A percentile compares a stretch with the other conserved stretches of the same genome.
Conservation (phyloP, 2,888 invertebrate species). For the Furcula furcula region DNA sequence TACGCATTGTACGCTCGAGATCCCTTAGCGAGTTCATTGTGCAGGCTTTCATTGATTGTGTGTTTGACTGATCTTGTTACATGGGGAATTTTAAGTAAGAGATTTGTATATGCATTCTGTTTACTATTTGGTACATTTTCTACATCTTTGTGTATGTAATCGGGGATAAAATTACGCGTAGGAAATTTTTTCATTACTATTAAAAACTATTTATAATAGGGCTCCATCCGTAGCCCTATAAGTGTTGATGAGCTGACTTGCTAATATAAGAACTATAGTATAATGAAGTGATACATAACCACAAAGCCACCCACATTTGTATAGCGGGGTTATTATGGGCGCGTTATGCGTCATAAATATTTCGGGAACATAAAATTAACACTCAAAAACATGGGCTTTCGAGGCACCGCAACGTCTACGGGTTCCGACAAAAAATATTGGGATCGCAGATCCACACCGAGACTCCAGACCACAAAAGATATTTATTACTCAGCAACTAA, state of each 20-base stretch:
- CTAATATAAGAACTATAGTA: slow-evolving; percentile 37
- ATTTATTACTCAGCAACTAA: slow-evolving; percentile 19
- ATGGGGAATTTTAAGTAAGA: slow-evolving; percentile 19
- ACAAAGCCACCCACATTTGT: slow-evolving; percentile 79
- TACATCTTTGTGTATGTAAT: no score
- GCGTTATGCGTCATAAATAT: slow-evolving; percentile 81
- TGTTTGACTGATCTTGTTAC: slow-evolving; percentile 64
- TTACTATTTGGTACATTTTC: not conserved
- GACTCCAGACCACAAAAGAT: slow-evolving; percentile 47
- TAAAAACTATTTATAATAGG: no score
- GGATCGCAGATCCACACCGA: slow-evolving; percentile 67
- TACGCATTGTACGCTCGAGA: slow-evolving; percentile 70
- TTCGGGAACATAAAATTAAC: slow-evolving; percentile 81
- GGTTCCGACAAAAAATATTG: slow-evolving; percentile 67
- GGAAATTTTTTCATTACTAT: no score
- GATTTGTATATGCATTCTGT: not conserved
- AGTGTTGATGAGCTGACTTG: slow-evolving; percentile 17
- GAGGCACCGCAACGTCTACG: slow-evolving; percentile 79
- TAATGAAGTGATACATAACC: slow-evolving; percentile 76
- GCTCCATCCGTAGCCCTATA: no score
- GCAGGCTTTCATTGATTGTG: slow-evolving; percentile 59
- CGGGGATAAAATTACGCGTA: no score
- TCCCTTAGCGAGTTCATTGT: slow-evolving; percentile 55
- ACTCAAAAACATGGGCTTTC: slow-evolving; percentile 77
- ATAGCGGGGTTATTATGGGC: slow-evolving; percentile 73